A percentile compares a stretch with the other conserved stretches of the same genome.
phyloP scores from a whole-genome alignment of 1,140 invertebrate species.

The Cydia splendana region DNA sequence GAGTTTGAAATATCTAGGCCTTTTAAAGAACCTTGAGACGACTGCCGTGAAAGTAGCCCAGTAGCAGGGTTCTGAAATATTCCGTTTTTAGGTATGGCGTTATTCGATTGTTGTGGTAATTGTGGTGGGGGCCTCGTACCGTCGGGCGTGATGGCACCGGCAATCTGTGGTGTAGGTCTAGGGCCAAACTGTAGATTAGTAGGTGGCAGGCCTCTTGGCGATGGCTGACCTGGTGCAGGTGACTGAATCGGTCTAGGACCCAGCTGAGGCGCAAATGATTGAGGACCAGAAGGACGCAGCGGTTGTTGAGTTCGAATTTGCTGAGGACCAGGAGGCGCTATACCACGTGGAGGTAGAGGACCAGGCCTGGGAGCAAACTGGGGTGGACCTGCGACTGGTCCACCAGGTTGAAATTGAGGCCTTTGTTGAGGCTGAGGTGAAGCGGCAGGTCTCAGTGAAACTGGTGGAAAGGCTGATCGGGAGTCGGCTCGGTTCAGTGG shows the following conservation, averaged over 20 bases:
- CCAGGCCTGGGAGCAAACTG: slow-evolving; percentile 58
- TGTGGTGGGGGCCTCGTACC: slow-evolving; percentile 53
- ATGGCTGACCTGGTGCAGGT: slow-evolving; percentile 50
- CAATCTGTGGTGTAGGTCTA: slow-evolving; percentile 62
- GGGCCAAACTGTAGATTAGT: slow-evolving; percentile 74
- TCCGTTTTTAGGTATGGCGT: slow-evolving; percentile 56
- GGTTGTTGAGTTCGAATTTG: slow-evolving; percentile 47
- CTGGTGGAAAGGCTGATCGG: slow-evolving; percentile 63
- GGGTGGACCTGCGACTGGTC: slow-evolving; percentile 62
- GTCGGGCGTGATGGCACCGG: slow-evolving; percentile 57
- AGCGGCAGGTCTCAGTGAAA: slow-evolving; percentile 52
- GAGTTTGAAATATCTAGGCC: slow-evolving; percentile 52
- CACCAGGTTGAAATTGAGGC: slow-evolving; percentile 74
- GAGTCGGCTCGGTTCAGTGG: slow-evolving; percentile 75
- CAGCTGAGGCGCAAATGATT: slow-evolving; percentile 63
- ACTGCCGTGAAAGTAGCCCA: slow-evolving; percentile 64
- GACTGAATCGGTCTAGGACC: slow-evolving; percentile 58
- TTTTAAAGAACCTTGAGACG: slow-evolving; percentile 69
- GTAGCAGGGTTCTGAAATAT: slow-evolving; percentile 38
- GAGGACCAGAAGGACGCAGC: slow-evolving; percentile 54
- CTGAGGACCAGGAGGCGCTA: slow-evolving; percentile 52
- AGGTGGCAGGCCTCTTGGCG: slow-evolving; percentile 62
- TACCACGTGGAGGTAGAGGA: slow-evolving; percentile 50
- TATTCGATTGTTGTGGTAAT: slow-evolving; percentile 47
- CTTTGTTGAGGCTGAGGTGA: slow-evolving; percentile 61